Evolutionary conservation across 2,113 vertebrate genomes (phyloP).

Genomic region (Bothrops jararaca): DNA sequence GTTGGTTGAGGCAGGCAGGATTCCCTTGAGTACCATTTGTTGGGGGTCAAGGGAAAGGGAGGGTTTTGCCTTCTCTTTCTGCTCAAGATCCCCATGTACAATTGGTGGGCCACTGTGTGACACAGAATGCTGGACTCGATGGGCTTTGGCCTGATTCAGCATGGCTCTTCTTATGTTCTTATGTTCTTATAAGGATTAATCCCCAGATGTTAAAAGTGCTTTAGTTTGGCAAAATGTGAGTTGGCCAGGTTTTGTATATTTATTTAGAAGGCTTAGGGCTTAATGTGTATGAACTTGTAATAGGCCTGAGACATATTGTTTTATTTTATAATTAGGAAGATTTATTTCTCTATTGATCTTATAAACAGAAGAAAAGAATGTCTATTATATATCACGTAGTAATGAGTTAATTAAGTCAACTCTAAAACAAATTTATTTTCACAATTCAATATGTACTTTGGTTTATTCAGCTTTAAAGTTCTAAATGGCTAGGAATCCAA

Average conservation of each 20-base stretch:
- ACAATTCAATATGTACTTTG: not conserved
- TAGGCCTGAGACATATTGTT: not conserved
- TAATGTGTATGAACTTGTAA: not conserved
- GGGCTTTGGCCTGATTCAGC: too few species aligned
- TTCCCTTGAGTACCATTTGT: too few species aligned
- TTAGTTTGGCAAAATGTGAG: not conserved
- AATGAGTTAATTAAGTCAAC: not conserved
- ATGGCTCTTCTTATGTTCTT: too few species aligned
- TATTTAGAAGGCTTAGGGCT: not conserved
- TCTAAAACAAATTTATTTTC: not conserved
- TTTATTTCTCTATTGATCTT: not conserved
- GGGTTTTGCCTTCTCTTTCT: too few species aligned
- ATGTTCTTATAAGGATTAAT: too few species aligned
- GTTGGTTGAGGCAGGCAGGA: too few species aligned
- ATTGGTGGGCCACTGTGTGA: too few species aligned
- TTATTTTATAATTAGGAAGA: not conserved
- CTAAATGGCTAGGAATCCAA: not conserved
- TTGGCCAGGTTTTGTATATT: not conserved
- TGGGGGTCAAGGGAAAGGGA: too few species aligned
- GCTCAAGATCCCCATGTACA: too few species aligned
- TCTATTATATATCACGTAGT: not conserved
- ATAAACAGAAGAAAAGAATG: not conserved
- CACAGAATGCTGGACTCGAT: too few species aligned
- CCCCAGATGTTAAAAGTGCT: not conserved
- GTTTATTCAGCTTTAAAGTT: not conserved